phyloP scores from a whole-genome alignment of 1,140 invertebrate genomes.

The Daktulosphaira vitifoliae region DNA sequence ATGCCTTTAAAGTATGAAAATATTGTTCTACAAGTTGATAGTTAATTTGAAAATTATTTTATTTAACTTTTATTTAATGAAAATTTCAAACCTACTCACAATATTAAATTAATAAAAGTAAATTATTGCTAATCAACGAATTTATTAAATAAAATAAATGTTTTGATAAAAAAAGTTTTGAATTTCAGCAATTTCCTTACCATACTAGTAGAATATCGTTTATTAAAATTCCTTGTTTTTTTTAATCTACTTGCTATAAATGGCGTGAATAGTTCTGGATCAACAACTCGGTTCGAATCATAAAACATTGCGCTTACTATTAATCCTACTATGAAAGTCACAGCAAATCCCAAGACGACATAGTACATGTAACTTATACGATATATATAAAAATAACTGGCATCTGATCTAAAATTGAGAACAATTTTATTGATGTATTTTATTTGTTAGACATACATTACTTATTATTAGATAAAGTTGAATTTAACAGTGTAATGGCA shows the following conservation, averaged over 20 bases:
- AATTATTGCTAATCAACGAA: no score
- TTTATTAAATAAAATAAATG: no score
- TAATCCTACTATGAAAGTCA: constrained; percentile 57
- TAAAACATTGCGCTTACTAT: constrained; percentile 47
- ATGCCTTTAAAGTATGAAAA: no score
- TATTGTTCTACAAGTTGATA: no score
- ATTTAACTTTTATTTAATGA: no score
- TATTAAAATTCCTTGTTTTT: neutral
- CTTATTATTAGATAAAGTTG: neutral
- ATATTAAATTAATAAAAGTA: no score
- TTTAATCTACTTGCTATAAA: constrained; percentile 46
- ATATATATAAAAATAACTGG: constrained; percentile 58
- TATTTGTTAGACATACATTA: no score
- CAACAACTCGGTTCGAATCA: constrained; percentile 40
- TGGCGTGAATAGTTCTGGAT: constrained; percentile 58
- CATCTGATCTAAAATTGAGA: constrained; percentile 13
- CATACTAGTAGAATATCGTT: neutral
- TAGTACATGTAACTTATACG: constrained; percentile 84
- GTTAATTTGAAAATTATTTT: no score
- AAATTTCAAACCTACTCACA: no score
- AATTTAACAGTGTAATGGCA: neutral
- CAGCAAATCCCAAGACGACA: constrained; percentile 57
- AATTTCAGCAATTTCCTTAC: no score
- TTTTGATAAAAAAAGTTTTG: no score
- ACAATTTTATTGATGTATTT: no score